Conservation (phyloP, 2,888 invertebrate genomes). For the Drosophila kuntzei region DNA sequence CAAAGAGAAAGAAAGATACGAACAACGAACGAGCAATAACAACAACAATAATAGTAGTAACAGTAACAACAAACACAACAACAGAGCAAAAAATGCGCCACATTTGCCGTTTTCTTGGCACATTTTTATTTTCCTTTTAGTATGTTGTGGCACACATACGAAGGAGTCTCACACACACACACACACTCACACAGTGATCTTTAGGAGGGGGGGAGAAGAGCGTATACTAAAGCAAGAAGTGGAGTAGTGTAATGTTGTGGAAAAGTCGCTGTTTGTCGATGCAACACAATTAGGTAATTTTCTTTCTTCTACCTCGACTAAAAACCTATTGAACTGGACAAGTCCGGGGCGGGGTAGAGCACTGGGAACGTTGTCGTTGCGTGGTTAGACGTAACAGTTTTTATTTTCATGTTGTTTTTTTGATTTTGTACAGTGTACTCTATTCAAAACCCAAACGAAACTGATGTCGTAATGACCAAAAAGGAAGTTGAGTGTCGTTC, state of each 20-base stretch:
- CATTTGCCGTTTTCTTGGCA: constrained; percentile 71
- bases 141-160: constrained; percentile 72
- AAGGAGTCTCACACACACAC: constrained; percentile 11
- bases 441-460: constrained; percentile 8
- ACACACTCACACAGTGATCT: constrained; percentile 14
- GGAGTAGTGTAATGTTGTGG: constrained; percentile 73
- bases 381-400: constrained; percentile 66
- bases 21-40: constrained; percentile 47
- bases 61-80: constrained; percentile 30
- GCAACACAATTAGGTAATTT: constrained; percentile 83
- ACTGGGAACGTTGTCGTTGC: constrained; percentile 43
- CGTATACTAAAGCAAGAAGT: constrained; percentile 32
- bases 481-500: constrained; percentile 30
- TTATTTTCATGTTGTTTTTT: constrained; percentile 26
- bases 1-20: constrained; percentile 67
- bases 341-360: background rate
- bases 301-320: constrained; percentile 63
- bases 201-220: background rate
- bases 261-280: constrained; percentile 62
- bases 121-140: constrained; percentile 65
- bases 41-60: constrained; percentile 22
- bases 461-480: constrained; percentile 30
- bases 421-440: constrained; percentile 31
- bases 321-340: constrained; percentile 56
- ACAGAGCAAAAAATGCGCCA: constrained; percentile 45